phyloP scores from a whole-genome alignment of 2,888 invertebrate genomes.

The Chirona hameri region DNA sequence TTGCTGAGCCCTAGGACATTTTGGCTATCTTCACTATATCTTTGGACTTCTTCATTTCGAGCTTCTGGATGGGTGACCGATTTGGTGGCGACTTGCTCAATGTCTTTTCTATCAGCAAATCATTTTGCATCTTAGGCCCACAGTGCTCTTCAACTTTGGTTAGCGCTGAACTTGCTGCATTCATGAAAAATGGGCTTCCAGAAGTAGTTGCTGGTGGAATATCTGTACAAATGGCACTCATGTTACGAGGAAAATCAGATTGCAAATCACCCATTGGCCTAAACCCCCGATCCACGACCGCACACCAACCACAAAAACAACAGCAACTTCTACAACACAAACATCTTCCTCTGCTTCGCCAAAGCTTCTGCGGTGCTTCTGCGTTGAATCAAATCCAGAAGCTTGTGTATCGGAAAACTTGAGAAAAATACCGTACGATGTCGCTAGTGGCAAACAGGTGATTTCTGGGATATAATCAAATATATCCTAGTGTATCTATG shows the following conservation, averaged over 20 bases:
- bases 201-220: neutral
- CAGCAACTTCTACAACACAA: neutral
- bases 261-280: slow-evolving; percentile 22
- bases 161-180: neutral
- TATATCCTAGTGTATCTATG: too few species aligned
- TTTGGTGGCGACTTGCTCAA: neutral
- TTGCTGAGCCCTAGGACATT: slow-evolving; percentile 12
- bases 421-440: neutral
- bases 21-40: neutral
- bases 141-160: neutral
- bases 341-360: slow-evolving; percentile 12
- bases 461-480: neutral
- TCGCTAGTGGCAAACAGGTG: neutral
- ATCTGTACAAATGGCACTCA: slow-evolving; percentile 1
- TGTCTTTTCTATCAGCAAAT: neutral
- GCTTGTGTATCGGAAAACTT: slow-evolving; percentile 28
- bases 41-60: neutral
- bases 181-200: neutral
- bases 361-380: neutral
- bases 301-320: neutral
- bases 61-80: neutral
- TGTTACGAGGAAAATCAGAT: neutral
- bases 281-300: neutral
- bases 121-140: neutral
- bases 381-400: slow-evolving; percentile 6